Base-by-base conservation (phyloP, 2,113 vertebrate genomes). In the Thymallus thymallus region DNA sequence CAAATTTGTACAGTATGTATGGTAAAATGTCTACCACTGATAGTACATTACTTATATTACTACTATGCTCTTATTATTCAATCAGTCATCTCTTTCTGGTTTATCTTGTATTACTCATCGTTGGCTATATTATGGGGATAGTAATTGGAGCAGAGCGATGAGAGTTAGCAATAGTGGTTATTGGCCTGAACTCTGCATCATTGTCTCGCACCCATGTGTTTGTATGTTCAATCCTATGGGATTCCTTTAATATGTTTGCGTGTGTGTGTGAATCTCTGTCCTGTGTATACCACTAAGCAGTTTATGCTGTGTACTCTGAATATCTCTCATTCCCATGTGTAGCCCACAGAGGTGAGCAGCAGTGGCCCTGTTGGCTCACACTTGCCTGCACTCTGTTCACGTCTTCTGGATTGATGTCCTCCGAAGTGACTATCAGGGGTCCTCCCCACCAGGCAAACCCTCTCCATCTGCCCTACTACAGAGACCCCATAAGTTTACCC, bases 201-300 rank as follows among this genome's bases (percentile, higher is more conserved):
- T 61, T 0, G 22, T 24, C 61, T 63, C 24, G 12, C 18, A 24
- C n/a, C 55, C 55, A 61, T 64, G 62, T 64, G 62, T 64, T 64
- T 24, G 35, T 41, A 41, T 2, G 35, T 41, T 24, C 24, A 26
- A 13, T 26, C 23, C 4, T 14, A 5, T 29, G 62, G 23, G 62
- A 14, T n/a, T 64, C 62, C 23, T 24, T 26, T 64, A 1, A 64
- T 16, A 3, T 64, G 24, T 29, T 14, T 64, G 23, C 23, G 23
- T 69, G 66, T 24, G 65, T 67, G 65, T 41, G 35, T 41, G 35
- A 7, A 41, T 41, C 35, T 10, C 9, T 41, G 7, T 41, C 26
- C 23, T 77, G 80, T 80, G 72, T 80, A 3, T 3, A 30, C 29
- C 7, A 76, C 76, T 79, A 76, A 87, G 74, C 76, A 82, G 72